These are phyloP conservation scores for Sesia apiformis DNA, from an alignment of 2,888 invertebrate genomes.

Conservation along the genomic window DNA sequence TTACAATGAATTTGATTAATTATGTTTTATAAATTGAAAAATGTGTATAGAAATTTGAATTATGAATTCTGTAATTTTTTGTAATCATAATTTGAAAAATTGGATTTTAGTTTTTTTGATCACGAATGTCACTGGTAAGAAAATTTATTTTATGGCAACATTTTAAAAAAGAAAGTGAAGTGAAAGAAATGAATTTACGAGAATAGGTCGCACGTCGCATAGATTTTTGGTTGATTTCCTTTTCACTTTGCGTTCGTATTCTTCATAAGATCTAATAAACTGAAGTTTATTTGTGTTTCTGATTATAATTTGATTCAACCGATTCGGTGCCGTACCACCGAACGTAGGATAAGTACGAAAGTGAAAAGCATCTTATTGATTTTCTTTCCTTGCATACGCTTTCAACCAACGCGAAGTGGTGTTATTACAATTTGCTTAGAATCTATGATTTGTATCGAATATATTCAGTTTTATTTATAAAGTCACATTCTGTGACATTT, in stretches of 20 bases:
- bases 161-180: constrained; percentile 70
- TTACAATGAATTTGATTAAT: too few species aligned
- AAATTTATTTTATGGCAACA: constrained; percentile 41
- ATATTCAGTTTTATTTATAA: constrained; percentile 29
- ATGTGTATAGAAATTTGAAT: too few species aligned
- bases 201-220: constrained; percentile 73
- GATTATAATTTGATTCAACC: constrained; percentile 62
- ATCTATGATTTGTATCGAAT: constrained; percentile 47
- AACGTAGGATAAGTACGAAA: constrained; percentile 64
- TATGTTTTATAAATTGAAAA: too few species aligned
- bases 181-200: constrained; percentile 74
- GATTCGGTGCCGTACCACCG: constrained; percentile 46
- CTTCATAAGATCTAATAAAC: constrained; percentile 58
- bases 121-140: background rate
- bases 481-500: constrained; percentile 41
- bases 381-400: constrained; percentile 74
- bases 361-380: constrained; percentile 75
- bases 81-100: too few species aligned
- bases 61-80: too few species aligned
- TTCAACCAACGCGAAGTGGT: constrained; percentile 72
- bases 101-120: too few species aligned
- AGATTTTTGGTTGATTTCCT: constrained; percentile 75
- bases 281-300: constrained; percentile 63
- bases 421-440: constrained; percentile 45
- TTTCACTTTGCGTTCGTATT: constrained; percentile 69